Conservation (phyloP, 2,888 invertebrate species). For the Lamproptera curius region DNA sequence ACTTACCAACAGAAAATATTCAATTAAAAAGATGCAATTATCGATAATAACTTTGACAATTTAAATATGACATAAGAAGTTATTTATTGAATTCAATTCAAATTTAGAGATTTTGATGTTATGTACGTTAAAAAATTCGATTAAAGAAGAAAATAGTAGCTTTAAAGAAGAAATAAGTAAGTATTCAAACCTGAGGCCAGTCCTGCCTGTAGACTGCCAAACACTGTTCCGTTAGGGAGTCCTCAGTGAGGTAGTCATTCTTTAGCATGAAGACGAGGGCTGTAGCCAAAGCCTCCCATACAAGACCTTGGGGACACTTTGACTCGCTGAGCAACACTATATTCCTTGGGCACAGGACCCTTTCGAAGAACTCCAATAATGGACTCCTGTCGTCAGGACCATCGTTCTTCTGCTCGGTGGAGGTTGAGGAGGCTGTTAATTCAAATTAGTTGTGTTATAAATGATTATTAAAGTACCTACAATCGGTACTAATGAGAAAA, state of each 20-base stretch:
- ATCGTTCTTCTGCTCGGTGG: constrained; percentile 10
- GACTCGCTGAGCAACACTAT: constrained; percentile 49
- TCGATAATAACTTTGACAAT: no score
- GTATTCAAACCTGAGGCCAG: constrained; percentile 76
- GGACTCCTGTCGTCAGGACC: constrained; percentile 16
- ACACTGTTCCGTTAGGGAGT: constrained; percentile 81
- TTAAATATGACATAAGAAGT: no score
- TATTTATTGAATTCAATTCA: no score
- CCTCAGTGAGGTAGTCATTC: constrained; percentile 76
- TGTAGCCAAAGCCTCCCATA: constrained; percentile 61
- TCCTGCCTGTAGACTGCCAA: constrained; percentile 82
- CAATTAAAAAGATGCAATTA: no score
- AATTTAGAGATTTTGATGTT: no score
- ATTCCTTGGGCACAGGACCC: constrained; percentile 60
- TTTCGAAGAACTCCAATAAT: constrained; percentile 49
- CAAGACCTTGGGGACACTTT: constrained; percentile 32
- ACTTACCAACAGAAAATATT: no score
- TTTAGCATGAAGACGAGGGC: constrained; percentile 72
- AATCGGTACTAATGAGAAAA: no score
- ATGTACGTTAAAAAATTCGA: no score
- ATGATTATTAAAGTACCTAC: no score
- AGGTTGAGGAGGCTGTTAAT: not conserved
- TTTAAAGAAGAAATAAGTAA: no score
- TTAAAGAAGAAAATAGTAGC: no score
- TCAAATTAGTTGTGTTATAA: no score